These are phyloP conservation scores for Zoanthus sociatus DNA, from an alignment of 92 coral and sea anemone genomes.

Conservation along the genomic window DNA sequence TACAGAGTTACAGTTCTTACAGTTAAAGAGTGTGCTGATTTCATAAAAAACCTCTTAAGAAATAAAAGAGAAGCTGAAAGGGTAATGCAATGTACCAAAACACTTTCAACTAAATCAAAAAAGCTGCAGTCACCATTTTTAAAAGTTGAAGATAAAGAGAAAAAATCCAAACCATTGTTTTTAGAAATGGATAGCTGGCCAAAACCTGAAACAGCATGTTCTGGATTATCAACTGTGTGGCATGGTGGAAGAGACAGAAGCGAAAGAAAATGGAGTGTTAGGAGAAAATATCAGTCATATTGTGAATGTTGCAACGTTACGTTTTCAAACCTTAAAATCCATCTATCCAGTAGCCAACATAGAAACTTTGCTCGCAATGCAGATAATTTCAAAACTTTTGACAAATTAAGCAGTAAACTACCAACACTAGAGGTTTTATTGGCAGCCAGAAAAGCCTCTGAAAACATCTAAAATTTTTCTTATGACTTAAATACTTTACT, in stretches of 20 bases:
- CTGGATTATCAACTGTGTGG: neutral
- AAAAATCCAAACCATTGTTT: constrained; percentile 47
- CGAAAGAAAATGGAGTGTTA: neutral
- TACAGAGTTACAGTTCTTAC: neutral
- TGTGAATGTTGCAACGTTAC: neutral
- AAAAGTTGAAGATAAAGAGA: constrained; percentile 51
- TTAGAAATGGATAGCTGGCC: constrained; percentile 50
- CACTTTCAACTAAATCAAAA: neutral
- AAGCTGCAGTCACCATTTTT: constrained; percentile 34
- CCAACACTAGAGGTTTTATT: neutral
- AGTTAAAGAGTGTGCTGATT: neutral
- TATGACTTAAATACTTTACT: too few relatives aligned
- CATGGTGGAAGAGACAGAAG: neutral
- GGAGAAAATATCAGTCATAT: neutral
- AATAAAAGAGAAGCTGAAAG: neutral
- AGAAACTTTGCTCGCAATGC: neutral
- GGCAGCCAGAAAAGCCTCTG: neutral
- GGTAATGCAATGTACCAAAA: neutral
- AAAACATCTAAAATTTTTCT: neutral
- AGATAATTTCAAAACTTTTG: neutral
- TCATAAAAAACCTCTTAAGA: neutral
- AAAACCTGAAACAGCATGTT: constrained; percentile 22
- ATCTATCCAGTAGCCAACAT: neutral
- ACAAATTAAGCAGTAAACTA: neutral
- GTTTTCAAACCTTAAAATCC: neutral